These are phyloP conservation scores for Pachyseris speciosa DNA, from an alignment of 64 coral and sea anemone genomes.

Conservation along the genomic window DNA sequence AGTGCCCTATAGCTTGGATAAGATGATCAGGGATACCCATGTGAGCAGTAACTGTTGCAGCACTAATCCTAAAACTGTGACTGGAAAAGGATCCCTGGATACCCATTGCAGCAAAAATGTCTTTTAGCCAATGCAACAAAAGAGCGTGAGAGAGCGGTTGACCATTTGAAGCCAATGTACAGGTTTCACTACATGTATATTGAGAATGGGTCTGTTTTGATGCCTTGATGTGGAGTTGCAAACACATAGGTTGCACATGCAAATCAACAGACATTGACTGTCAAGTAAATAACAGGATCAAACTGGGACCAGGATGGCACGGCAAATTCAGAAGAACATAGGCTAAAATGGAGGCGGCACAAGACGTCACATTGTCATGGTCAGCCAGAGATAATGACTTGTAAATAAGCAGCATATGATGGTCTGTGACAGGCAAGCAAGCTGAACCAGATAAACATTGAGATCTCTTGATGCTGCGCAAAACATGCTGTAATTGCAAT, in stretches of 20 bases:
- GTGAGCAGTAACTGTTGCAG: neutral
- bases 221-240: neutral
- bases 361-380: neutral
- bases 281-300: neutral
- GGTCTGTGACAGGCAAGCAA: neutral
- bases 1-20: neutral
- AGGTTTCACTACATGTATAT: neutral
- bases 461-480: neutral
- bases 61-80: conserved; percentile 22
- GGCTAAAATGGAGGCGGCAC: neutral
- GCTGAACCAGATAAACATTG: neutral
- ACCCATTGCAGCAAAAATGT: neutral
- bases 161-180: neutral
- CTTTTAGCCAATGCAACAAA: neutral
- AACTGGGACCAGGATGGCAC: neutral
- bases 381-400: neutral
- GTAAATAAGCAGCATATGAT: neutral
- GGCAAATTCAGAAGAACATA: neutral
- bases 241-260: too few species aligned
- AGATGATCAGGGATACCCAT: neutral
- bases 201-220: conserved; percentile 14
- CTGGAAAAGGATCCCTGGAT: conserved; percentile 28
- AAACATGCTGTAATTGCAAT: conserved; percentile 3
- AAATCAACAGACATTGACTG: neutral
- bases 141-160: too few species aligned